Evolutionary conservation across 2,888 invertebrate genomes (phyloP).

Genomic region (Drosophila nr. perissopoda): DNA sequence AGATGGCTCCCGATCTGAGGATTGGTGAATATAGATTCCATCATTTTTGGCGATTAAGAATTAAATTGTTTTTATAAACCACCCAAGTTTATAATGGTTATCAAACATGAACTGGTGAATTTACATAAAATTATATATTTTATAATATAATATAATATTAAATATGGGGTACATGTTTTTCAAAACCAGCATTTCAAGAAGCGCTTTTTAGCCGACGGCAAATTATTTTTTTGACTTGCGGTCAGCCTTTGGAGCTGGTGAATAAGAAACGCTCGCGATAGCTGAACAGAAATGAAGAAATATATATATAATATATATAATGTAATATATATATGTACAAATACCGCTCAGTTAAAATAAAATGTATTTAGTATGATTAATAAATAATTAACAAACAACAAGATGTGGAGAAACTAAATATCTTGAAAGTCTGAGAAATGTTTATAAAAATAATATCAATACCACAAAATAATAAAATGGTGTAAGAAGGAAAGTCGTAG

Average conservation of each 20-base stretch:
- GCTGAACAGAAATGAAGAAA: background rate
- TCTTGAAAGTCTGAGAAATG: background rate
- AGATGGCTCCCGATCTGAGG: constrained; percentile 48
- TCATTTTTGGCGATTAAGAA: background rate
- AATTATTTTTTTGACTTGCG: background rate
- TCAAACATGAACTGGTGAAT: background rate
- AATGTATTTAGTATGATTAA: background rate
- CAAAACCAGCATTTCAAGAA: background rate
- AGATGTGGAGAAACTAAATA: background rate
- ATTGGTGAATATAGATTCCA: constrained; percentile 1
- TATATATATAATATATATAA: too few relatives aligned
- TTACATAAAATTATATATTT: background rate
- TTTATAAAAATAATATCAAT: background rate
- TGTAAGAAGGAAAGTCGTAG: background rate
- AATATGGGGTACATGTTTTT: background rate
- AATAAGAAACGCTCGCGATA: background rate
- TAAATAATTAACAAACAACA: background rate
- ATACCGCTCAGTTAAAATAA: background rate
- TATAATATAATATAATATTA: background rate
- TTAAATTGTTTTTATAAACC: background rate
- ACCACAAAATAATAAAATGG: background rate
- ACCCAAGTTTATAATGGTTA: background rate
- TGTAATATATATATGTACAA: too few relatives aligned
- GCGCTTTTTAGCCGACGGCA: constrained; percentile 11
- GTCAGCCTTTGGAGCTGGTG: background rate